Evolutionary conservation across 2,797 vertebrate genomes (phyloP).

Genomic region (Sebastes hopkinsi): DNA sequence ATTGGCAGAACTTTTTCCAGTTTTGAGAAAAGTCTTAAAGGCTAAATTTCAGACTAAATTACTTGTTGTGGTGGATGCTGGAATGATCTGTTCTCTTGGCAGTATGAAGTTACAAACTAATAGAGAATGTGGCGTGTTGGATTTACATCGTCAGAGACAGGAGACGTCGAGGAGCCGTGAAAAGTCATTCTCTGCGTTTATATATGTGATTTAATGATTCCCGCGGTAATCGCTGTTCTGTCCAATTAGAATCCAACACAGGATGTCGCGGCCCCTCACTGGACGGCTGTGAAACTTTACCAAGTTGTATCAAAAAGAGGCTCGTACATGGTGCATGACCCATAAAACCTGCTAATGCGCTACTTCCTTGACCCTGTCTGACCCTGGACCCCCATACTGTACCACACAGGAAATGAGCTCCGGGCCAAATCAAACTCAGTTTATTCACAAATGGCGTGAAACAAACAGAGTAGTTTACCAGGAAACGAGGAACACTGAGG

Average conservation of each 20-base stretch:
- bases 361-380: conserved; percentile 27
- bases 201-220: conserved; percentile 28
- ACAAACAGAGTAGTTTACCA: not conserved
- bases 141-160: not conserved
- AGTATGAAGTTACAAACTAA: not conserved
- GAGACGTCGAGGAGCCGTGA: conserved; percentile 15
- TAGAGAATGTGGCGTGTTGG: not conserved
- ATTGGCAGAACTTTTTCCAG: not conserved
- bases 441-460: conserved; percentile 12
- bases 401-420: conserved; percentile 18
- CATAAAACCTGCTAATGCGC: conserved; percentile 40
- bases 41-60: not conserved
- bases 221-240: conserved; percentile 37
- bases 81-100: conserved; percentile 2
- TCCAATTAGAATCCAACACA: conserved; percentile 10
- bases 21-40: not conserved
- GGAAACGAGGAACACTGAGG: not conserved
- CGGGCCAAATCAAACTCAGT: not conserved
- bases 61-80: not conserved
- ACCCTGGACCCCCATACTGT: not conserved
- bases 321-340: conserved; percentile 19
- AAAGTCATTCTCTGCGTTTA: not conserved
- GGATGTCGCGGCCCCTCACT: not conserved
- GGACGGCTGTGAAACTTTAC: conserved; percentile 15
- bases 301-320: conserved; percentile 3